A percentile compares a stretch with the other conserved stretches of the same genome.
phyloP scores from a whole-genome alignment of 2,113 vertebrate species.

The Tupaia chinensis region DNA sequence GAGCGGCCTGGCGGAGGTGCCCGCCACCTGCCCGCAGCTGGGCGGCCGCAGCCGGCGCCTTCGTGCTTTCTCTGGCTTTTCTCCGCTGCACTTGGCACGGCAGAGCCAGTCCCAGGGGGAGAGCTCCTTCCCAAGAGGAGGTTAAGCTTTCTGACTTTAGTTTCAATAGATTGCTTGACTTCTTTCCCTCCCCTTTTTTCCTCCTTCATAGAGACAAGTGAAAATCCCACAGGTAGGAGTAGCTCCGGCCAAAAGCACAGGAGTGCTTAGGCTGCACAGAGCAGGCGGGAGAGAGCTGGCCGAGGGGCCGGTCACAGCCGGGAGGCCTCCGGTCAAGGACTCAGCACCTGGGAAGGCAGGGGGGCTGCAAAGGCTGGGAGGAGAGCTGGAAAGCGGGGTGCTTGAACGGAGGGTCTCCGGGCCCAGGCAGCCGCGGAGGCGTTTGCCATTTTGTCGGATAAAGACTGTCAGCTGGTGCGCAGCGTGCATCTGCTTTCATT shows the following conservation, averaged over 20 bases:
- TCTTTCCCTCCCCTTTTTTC: background rate
- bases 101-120: background rate
- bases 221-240: background rate
- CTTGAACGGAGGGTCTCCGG: background rate
- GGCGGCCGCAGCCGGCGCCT: background rate
- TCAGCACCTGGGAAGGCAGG: rapidly evolving
- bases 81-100: slow-evolving; percentile 7
- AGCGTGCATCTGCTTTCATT: background rate
- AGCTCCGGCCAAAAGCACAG: background rate
- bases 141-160: slow-evolving; percentile 16
- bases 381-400: background rate
- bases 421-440: background rate
- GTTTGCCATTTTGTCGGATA: slow-evolving; percentile 34
- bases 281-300: background rate
- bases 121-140: background rate
- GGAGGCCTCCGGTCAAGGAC: rapidly evolving
- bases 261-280: background rate
- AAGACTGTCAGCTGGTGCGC: background rate
- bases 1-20: background rate
- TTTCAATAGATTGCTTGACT: slow-evolving; percentile 17
- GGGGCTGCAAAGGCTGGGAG: rapidly evolving
- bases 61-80: background rate
- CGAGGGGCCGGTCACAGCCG: rapidly evolving
- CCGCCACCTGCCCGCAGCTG: background rate
- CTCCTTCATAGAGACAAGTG: background rate